Evolutionary conservation across 2,113 vertebrate genomes (phyloP).

Genomic region (Ctenodactylus gundi): DNA sequence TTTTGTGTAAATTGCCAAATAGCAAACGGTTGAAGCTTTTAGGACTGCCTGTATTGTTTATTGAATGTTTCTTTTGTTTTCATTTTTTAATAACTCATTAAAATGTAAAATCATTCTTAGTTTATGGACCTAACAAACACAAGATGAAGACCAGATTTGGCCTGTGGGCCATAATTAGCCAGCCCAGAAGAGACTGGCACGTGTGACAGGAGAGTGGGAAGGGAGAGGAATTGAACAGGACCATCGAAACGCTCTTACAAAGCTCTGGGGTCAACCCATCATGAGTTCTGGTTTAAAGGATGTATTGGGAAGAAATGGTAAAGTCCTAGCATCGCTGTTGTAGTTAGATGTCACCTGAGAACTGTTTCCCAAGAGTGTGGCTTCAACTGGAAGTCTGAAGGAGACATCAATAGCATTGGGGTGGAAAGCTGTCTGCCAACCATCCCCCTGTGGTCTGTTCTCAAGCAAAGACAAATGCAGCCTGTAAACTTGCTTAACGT

Average conservation of each 20-base stretch:
- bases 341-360: background rate
- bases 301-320: background rate
- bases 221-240: background rate
- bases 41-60: background rate
- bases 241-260: background rate
- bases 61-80: background rate
- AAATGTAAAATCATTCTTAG: background rate
- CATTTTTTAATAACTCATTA: background rate
- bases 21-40: background rate
- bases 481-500: too few species aligned
- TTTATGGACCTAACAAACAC: background rate
- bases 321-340: background rate
- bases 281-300: background rate
- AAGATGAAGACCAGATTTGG: background rate
- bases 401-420: background rate
- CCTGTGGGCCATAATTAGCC: background rate
- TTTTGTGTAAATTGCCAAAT: background rate
- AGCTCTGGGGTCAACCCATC: background rate
- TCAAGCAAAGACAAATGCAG: background rate
- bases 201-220: background rate
- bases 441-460: background rate
- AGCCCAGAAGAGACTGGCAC: background rate
- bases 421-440: background rate
- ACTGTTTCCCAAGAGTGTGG: background rate
- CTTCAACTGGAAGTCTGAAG: background rate